Percentiles rank a stretch among this genome's conserved stretches.
Evolutionary conservation across 2,113 vertebrate species (phyloP).

Genomic region (Tylochromis polylepis): DNA sequence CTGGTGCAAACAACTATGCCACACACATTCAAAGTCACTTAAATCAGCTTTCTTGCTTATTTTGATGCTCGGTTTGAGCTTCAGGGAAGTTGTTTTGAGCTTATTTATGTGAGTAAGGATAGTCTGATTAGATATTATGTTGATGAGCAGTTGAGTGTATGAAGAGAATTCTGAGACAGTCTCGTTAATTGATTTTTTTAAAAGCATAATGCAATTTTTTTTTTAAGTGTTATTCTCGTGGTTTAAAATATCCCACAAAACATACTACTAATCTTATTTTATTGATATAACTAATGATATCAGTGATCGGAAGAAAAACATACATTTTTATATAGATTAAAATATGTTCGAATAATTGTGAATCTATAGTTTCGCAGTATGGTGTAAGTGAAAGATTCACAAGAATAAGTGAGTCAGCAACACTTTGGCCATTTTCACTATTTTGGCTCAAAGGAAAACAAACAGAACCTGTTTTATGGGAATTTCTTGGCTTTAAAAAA

Average conservation of each 20-base stretch:
- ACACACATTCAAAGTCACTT: not conserved
- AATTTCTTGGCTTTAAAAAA: not conserved
- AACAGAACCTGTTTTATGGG: slow-evolving; percentile 38
- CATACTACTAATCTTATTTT: not conserved
- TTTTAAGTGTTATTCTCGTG: not conserved
- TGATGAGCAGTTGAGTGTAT: not conserved
- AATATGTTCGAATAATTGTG: not conserved
- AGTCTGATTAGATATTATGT: not conserved
- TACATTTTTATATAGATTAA: not conserved
- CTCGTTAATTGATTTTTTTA: not conserved
- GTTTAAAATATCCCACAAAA: not conserved
- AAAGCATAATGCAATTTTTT: not conserved
- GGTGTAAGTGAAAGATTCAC: not conserved
- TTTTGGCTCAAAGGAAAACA: not conserved
- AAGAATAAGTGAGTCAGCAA: not conserved
- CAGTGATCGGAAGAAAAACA: not conserved
- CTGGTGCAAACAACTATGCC: not conserved
- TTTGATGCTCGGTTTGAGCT: not conserved
- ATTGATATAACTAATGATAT: not conserved
- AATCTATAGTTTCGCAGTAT: not conserved
- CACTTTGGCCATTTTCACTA: not conserved
- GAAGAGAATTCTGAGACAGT: not conserved
- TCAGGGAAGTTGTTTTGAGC: not conserved
- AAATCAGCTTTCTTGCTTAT: not conserved
- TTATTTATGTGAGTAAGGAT: not conserved